phyloP scores from a whole-genome alignment of 2,113 vertebrate genomes.

The Ophiodon elongatus region DNA sequence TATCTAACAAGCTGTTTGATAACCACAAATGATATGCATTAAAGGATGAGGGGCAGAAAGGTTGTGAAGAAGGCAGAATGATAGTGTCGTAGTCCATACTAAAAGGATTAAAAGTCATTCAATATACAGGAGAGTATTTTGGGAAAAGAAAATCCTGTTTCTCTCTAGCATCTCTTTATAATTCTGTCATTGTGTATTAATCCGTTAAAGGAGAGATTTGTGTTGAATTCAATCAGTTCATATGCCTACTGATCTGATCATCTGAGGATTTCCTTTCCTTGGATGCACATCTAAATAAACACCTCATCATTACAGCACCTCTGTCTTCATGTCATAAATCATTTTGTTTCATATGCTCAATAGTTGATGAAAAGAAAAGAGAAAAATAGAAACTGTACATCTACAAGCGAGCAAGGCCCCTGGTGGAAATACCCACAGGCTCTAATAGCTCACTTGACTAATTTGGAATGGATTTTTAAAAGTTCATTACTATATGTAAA shows the following conservation, averaged over 20 bases:
- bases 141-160: background rate
- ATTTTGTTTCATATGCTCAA: slow-evolving; percentile 40
- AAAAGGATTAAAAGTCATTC: slow-evolving; percentile 5
- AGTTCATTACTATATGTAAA: slow-evolving; percentile 86
- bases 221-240: slow-evolving; percentile 53
- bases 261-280: slow-evolving; percentile 52
- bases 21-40: slow-evolving; percentile 12
- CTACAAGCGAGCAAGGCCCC: slow-evolving; percentile 37
- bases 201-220: slow-evolving; percentile 59
- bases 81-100: background rate
- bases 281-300: slow-evolving; percentile 64
- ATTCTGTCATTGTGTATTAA: slow-evolving; percentile 49
- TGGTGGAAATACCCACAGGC: slow-evolving; percentile 71
- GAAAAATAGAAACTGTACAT: slow-evolving; percentile 33
- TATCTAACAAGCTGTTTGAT: slow-evolving; percentile 19
- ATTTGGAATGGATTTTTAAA: slow-evolving; percentile 78
- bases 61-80: slow-evolving; percentile 9
- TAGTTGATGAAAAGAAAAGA: slow-evolving; percentile 29
- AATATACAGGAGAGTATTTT: slow-evolving; percentile 10
- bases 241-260: slow-evolving; percentile 49
- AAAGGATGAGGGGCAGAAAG: background rate
- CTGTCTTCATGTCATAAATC: slow-evolving; percentile 47
- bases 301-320: slow-evolving; percentile 48
- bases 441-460: slow-evolving; percentile 77
- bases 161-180: slow-evolving; percentile 12